Percentiles rank a stretch among this genome's conserved stretches.
These are phyloP conservation scores for Turnix velox DNA, from an alignment of 2,113 vertebrate genomes.

Conservation along the genomic window DNA sequence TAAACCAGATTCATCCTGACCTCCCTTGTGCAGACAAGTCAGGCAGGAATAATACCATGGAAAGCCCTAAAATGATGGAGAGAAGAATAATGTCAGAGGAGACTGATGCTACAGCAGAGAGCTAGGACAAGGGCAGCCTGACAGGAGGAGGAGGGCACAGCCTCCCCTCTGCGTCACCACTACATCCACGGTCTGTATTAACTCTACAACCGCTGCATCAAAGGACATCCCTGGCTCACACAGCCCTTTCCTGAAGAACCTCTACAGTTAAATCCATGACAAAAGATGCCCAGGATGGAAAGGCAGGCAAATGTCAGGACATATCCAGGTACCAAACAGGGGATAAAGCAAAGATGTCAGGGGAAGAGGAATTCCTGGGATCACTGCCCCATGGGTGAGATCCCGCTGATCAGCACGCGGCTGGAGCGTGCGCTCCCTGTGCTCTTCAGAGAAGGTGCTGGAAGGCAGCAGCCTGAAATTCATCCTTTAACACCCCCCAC, in stretches of 20 bases:
- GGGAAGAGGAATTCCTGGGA: neutral
- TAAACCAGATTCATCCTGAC: neutral
- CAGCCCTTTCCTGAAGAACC: neutral
- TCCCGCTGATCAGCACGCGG: neutral
- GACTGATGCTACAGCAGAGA: neutral
- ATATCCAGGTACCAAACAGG: neutral
- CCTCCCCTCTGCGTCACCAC: accelerated
- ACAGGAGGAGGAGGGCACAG: neutral
- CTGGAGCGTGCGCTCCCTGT: accelerated
- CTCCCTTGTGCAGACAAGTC: neutral
- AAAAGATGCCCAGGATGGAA: accelerated
- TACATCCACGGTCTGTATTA: neutral
- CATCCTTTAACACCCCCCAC: accelerated
- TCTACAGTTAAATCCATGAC: neutral
- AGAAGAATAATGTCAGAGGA: neutral
- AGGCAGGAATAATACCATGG: neutral
- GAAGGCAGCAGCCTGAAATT: neutral
- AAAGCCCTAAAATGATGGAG: neutral
- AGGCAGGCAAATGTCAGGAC: neutral
- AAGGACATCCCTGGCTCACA: neutral
- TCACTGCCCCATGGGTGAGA: neutral
- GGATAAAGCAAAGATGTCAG: neutral
- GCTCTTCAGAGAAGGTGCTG: neutral
- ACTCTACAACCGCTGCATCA: neutral
- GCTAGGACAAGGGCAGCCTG: neutral